phyloP scores from a whole-genome alignment of 1,140 invertebrate genomes.

The Caerostris extrusa region DNA sequence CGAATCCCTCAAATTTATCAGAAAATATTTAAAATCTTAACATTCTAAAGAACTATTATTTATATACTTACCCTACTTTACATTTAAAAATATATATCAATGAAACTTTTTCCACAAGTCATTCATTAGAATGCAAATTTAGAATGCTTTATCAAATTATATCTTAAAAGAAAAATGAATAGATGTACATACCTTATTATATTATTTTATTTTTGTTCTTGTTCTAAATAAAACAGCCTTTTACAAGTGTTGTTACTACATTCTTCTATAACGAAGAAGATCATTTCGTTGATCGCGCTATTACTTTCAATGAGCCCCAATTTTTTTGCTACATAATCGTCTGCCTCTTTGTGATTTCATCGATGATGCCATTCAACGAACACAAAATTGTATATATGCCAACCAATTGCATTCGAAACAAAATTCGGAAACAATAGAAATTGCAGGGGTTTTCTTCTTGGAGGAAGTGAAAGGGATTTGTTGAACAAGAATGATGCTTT shows the following conservation, averaged over 20 bases:
- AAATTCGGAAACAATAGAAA: conserved; percentile 21
- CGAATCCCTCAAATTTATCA: too few species aligned
- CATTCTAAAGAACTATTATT: too few species aligned
- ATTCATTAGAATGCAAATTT: neutral
- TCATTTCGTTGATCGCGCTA: neutral
- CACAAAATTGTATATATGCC: neutral
- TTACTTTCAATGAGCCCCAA: neutral
- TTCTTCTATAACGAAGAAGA: neutral
- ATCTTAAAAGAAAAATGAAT: neutral
- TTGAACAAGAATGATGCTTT: neutral
- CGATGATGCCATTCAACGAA: neutral
- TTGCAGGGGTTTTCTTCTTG: neutral
- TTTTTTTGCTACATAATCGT: conserved; percentile 6
- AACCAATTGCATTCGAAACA: neutral
- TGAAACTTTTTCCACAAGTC: too few species aligned
- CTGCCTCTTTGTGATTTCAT: conserved; percentile 13
- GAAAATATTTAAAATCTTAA: too few species aligned
- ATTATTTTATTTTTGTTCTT: neutral
- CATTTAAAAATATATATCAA: too few species aligned
- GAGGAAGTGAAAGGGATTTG: conserved; percentile 10
- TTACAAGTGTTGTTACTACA: neutral
- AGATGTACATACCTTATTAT: neutral
- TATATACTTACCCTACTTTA: too few species aligned
- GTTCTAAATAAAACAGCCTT: neutral
- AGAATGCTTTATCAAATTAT: neutral